Evolutionary conservation across 1,140 invertebrate genomes (phyloP).

Genomic region (Hormaphis cornu): DNA sequence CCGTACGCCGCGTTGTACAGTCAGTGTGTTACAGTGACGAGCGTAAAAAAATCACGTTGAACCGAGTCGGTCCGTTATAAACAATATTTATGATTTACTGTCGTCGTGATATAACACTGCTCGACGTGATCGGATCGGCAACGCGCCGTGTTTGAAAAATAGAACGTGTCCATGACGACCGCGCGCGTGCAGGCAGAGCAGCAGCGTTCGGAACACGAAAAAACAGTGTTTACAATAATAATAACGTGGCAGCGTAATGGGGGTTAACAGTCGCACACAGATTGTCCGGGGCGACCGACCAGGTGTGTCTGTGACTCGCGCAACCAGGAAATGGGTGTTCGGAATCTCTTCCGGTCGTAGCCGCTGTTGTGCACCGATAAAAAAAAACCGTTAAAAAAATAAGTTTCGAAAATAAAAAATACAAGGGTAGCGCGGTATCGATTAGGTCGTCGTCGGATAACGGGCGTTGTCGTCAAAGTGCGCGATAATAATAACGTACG

Average conservation of each 20-base stretch:
- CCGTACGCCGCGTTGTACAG: too few species aligned
- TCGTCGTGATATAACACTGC: too few species aligned
- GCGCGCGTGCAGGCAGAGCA: not conserved
- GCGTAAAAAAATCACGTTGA: too few species aligned
- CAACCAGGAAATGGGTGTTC: conserved; percentile 31
- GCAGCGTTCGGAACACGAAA: not conserved
- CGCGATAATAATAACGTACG: conserved; percentile 1
- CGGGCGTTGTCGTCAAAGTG: not conserved
- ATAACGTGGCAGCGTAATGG: conserved; percentile 8
- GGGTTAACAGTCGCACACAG: conserved; percentile 25
- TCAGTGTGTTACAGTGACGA: too few species aligned
- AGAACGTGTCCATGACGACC: conserved; percentile 12
- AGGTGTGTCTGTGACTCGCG: conserved; percentile 28
- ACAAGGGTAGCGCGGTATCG: not conserved
- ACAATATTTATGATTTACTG: too few species aligned
- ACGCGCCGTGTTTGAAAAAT: not conserved
- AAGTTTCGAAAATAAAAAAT: too few species aligned
- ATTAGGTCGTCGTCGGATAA: not conserved
- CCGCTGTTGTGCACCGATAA: too few species aligned
- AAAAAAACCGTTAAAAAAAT: conserved; percentile 28
- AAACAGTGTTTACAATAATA: not conserved
- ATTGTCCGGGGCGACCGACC: conserved; percentile 12
- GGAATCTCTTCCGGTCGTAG: conserved; percentile 30
- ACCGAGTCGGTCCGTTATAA: too few species aligned
- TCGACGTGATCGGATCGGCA: not conserved